Evolutionary conservation across 2,888 invertebrate genomes (phyloP), one percentile per base, ranked within the genome.

Genomic region (Microplitis deprimator): DNA sequence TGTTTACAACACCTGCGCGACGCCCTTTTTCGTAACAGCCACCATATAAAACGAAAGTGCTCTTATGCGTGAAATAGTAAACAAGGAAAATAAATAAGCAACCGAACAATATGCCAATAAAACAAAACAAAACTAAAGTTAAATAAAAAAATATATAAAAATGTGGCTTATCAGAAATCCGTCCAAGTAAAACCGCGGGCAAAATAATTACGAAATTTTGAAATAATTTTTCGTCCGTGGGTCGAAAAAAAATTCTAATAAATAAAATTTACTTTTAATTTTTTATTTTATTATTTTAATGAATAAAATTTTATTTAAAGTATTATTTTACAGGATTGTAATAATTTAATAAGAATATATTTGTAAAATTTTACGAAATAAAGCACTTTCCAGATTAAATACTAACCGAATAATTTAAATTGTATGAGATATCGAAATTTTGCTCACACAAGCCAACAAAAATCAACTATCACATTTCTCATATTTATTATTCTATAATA

Each of bases 151-250:
- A 79, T 78, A 75, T 41, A 64, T 62, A 76, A 76, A 79, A 84
- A 81, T 77, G 78, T 83, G 84, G 82, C 87, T 88, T 87, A 88
- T 88, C 88, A 87, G 87, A 77, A 83, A 84, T 88, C 88, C 88
- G 88, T 88, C 88, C 88, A 88, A 80, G 77, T 77, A 68, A 39
- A 68, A 39, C 69, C 73, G 77, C 78, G 76, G 78, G 75, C 71
- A 20, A 65, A 41, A 38, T 41, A 59, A 67, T 73, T 41, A 17
- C 41, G 10, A 17, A 72, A 59, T 60, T 40, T 8, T 40, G 16
- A 75, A 61, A 50, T 59, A 73, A 68, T 62, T 71, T 71, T 67
- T 41, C 61, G 60, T 59, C 73, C 75, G 75, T 73, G 38, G 65
- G 75, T 60, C 74, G 39, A 16, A 70, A 69, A 50, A 71, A 41